These are phyloP conservation scores for Papilio gigon DNA, from an alignment of 2,888 invertebrate genomes.

Conservation along the genomic window DNA sequence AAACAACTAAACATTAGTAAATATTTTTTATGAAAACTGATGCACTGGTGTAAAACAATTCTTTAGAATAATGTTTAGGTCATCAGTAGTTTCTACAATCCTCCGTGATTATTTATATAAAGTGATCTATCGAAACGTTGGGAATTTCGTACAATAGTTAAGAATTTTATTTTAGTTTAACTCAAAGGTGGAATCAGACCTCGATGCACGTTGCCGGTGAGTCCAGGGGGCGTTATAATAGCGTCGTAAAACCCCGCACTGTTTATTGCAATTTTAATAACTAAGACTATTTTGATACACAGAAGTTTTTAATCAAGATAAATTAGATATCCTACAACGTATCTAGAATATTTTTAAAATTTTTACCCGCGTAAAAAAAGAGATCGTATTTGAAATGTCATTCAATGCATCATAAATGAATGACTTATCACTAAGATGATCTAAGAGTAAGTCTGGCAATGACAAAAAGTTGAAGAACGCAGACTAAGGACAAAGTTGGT, in stretches of 20 bases:
- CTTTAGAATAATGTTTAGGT: no score
- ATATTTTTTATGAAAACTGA: no score
- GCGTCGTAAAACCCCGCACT: slow-evolving; percentile 26
- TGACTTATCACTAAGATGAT: no score
- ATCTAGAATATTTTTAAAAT: background rate
- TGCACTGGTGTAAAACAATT: no score
- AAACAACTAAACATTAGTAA: no score
- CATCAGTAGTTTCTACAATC: no score
- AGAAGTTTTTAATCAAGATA: background rate
- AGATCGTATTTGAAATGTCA: background rate
- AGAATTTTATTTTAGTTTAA: slow-evolving; percentile 8
- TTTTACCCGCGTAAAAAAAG: background rate
- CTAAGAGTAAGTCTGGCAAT: no score
- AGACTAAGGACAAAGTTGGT: no score
- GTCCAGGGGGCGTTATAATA: slow-evolving; percentile 30
- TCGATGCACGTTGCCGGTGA: slow-evolving; percentile 4
- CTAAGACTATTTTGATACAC: slow-evolving; percentile 21
- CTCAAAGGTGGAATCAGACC: background rate
- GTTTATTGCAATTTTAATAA: slow-evolving; percentile 29
- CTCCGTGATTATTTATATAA: no score
- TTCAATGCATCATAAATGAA: background rate
- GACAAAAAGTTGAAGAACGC: no score
- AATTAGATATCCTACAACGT: background rate
- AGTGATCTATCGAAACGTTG: no score
- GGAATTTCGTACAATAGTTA: no score